phyloP scores from a whole-genome alignment of 2,888 invertebrate genomes.

The Pristionchus japonicus region DNA sequence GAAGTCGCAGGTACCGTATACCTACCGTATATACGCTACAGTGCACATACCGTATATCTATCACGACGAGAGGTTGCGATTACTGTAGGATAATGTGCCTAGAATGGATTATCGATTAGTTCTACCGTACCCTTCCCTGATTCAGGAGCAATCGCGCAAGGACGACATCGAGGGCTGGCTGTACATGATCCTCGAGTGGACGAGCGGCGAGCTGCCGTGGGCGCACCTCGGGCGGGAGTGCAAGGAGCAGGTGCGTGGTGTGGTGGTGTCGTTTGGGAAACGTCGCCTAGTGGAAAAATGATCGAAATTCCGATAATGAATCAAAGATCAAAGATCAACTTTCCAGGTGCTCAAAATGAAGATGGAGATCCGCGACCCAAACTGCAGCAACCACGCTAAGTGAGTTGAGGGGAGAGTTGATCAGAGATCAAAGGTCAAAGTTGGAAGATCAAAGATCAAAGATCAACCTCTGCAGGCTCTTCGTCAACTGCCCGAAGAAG shows the following conservation, averaged over 20 bases:
- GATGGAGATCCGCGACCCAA: constrained; percentile 53
- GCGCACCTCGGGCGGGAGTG: constrained; percentile 48
- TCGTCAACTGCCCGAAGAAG: constrained; percentile 48
- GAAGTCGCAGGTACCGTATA: constrained; percentile 41
- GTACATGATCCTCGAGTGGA: constrained; percentile 71
- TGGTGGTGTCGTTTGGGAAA: too few relatives aligned
- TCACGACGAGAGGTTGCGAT: too few relatives aligned
- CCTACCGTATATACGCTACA: too few relatives aligned
- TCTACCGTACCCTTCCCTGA: background rate
- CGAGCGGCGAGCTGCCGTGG: constrained; percentile 67
- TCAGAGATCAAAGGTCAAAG: background rate
- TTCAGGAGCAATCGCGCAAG: constrained; percentile 64
- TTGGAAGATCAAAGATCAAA: background rate
- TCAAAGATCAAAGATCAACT: constrained; percentile 10
- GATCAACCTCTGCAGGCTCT: constrained; percentile 5
- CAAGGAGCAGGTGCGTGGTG: constrained; percentile 19
- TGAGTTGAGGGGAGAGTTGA: background rate
- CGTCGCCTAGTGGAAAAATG: too few relatives aligned
- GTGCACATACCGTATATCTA: too few relatives aligned
- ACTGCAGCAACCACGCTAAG: background rate
- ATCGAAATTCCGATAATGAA: background rate
- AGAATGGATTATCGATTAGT: too few relatives aligned
- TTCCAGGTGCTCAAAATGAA: constrained; percentile 60
- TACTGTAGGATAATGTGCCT: too few relatives aligned
- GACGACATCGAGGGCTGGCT: constrained; percentile 71